Conservation (phyloP, 2,113 vertebrate genomes). For the Xiphophorus couchianus region DNA sequence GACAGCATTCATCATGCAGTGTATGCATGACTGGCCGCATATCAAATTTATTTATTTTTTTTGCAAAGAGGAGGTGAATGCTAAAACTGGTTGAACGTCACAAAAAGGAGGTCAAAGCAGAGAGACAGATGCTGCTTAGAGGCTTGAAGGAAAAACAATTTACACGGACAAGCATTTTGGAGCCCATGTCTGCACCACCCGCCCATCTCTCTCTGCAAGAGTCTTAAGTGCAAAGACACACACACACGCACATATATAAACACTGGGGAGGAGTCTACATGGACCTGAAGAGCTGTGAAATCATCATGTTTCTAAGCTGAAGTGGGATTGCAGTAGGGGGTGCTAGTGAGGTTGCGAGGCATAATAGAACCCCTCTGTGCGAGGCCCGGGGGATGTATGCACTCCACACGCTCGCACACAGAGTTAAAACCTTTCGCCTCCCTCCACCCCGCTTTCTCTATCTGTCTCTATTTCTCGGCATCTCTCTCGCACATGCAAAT, state of each 20-base stretch:
- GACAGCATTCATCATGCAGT: conserved; percentile 41
- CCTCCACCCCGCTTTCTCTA: not conserved
- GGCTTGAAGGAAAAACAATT: conserved; percentile 46
- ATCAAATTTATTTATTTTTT: not conserved
- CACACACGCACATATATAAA: conserved; percentile 12
- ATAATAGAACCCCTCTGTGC: conserved; percentile 33
- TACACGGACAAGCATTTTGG: conserved; percentile 40
- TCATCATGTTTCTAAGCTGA: conserved; percentile 42
- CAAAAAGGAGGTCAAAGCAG: not conserved
- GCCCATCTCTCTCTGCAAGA: conserved; percentile 16
- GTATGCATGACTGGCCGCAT: not conserved
- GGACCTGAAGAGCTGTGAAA: conserved; percentile 35
- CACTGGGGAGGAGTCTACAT: conserved; percentile 20
- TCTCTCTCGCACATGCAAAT: not conserved
- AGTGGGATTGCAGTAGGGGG: conserved; percentile 64
- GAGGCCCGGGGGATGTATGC: conserved; percentile 11
- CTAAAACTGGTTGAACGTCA: not conserved
- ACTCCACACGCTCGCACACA: conserved; percentile 18
- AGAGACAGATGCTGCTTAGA: not conserved
- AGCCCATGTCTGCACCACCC: conserved; percentile 38
- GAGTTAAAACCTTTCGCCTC: conserved; percentile 1
- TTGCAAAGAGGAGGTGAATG: not conserved
- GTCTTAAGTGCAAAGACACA: conserved; percentile 8
- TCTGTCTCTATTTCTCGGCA: not conserved
- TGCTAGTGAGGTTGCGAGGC: conserved; percentile 60